phyloP scores from a whole-genome alignment of 2,113 vertebrate species.

The Lichenostomus cassidix region DNA sequence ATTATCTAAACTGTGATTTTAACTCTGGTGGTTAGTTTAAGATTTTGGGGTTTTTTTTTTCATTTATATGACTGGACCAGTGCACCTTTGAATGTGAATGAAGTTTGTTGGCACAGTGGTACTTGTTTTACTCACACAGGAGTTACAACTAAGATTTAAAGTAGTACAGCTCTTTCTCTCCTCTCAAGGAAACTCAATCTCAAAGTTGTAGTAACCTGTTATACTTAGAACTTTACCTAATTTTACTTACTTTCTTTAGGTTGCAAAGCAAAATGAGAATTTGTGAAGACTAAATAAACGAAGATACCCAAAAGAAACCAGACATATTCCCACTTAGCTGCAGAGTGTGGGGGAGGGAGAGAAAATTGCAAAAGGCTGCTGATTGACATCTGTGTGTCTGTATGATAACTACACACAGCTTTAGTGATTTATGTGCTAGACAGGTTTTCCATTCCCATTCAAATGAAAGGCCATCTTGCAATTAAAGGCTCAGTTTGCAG shows the following conservation, averaged over 20 bases:
- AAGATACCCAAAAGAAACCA: not conserved
- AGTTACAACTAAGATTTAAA: not conserved
- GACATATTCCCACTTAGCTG: not conserved
- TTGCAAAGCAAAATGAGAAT: not conserved
- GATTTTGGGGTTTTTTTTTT: not conserved
- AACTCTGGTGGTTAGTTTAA: not conserved
- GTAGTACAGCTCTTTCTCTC: not conserved
- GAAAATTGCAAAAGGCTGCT: not conserved
- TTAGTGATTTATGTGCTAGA: not conserved
- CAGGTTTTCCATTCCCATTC: slow-evolving; percentile 27
- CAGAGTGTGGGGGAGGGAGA: not conserved
- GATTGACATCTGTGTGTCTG: slow-evolving; percentile 12
- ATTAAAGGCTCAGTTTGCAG: slow-evolving; percentile 67
- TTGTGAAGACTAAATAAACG: not conserved
- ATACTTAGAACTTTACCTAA: not conserved
- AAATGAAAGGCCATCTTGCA: slow-evolving; percentile 49
- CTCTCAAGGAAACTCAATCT: not conserved
- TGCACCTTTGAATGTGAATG: not conserved
- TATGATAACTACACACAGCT: slow-evolving; percentile 27
- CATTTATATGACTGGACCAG: not conserved
- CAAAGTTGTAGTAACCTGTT: not conserved
- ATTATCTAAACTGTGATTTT: not conserved
- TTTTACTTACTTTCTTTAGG: not conserved
- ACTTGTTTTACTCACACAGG: not conserved
- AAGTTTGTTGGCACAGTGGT: not conserved